These are phyloP conservation scores for Caenorhabditis inopinata DNA, from an alignment of 1,140 invertebrate genomes.

Conservation along the genomic window DNA sequence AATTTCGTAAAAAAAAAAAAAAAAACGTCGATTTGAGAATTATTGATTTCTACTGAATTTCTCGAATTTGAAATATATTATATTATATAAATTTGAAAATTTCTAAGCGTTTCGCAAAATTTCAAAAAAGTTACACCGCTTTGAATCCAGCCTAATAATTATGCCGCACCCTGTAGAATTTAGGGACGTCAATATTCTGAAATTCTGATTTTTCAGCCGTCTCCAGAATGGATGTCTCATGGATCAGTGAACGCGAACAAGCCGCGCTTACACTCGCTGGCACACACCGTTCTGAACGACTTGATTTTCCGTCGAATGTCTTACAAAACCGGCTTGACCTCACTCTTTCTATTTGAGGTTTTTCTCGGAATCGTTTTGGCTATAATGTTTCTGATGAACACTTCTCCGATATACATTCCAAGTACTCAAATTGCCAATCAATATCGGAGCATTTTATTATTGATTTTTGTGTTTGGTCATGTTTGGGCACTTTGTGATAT, in stretches of 20 bases:
- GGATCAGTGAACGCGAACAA: constrained; percentile 13
- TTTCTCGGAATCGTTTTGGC: constrained; percentile 19
- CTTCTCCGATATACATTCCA: not conserved
- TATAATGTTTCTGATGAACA: constrained; percentile 32
- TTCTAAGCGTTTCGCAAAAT: too few relatives aligned
- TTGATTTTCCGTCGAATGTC: constrained; percentile 8
- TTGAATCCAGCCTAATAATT: too few relatives aligned
- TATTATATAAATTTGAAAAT: too few relatives aligned
- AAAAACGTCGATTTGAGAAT: too few relatives aligned
- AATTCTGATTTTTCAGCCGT: constrained; percentile 24
- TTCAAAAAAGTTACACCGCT: too few relatives aligned
- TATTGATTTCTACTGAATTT: too few relatives aligned
- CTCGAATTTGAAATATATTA: too few relatives aligned
- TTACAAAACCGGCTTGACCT: not conserved
- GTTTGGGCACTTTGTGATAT: constrained; percentile 16
- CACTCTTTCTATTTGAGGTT: constrained; percentile 35
- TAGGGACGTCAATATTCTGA: too few relatives aligned
- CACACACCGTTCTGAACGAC: constrained; percentile 27
- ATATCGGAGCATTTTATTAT: constrained; percentile 31
- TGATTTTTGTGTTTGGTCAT: constrained; percentile 28
- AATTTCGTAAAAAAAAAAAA: too few relatives aligned
- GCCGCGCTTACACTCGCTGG: constrained; percentile 32
- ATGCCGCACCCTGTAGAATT: too few relatives aligned
- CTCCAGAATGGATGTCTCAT: constrained; percentile 40
- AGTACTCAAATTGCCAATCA: not conserved